Evolutionary conservation across 2,797 vertebrate species (phyloP).

Genomic region (Enteromius anoplus): DNA sequence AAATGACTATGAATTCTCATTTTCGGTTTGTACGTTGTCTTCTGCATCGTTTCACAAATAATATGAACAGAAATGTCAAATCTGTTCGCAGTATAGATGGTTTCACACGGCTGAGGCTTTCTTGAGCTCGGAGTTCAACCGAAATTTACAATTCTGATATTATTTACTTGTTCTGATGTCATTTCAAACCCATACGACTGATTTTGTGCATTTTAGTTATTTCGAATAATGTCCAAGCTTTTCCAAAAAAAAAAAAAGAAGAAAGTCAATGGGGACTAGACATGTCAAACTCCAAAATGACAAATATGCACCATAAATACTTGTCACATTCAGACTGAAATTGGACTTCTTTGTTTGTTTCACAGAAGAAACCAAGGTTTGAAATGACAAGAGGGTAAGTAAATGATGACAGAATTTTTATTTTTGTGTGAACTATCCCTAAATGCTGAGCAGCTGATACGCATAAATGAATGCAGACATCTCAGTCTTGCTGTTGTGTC

Average conservation of each 20-base stretch:
- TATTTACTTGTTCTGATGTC: constrained; percentile 6
- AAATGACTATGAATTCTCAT: constrained; percentile 40
- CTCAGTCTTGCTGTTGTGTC: constrained; percentile 71
- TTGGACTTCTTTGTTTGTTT: not conserved
- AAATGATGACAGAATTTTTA: not conserved
- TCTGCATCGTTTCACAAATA: constrained; percentile 19
- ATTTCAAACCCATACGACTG: not conserved
- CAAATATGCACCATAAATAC: not conserved
- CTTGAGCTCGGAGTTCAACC: not conserved
- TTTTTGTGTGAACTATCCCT: constrained; percentile 41
- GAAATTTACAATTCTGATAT: not conserved
- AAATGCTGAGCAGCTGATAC: constrained; percentile 39
- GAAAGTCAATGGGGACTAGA: not conserved
- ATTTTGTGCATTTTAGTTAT: not conserved
- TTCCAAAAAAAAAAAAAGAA: not conserved
- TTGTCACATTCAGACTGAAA: not conserved
- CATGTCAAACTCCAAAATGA: not conserved
- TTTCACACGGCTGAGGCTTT: not conserved
- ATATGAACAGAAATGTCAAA: not conserved
- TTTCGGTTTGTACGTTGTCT: not conserved
- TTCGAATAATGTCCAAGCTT: constrained; percentile 10
- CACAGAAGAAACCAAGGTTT: not conserved
- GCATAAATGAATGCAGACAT: constrained; percentile 59
- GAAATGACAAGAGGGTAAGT: not conserved
- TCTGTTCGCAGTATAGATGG: not conserved